phyloP scores from a whole-genome alignment of 2,888 invertebrate genomes.

The Gari tellinella region DNA sequence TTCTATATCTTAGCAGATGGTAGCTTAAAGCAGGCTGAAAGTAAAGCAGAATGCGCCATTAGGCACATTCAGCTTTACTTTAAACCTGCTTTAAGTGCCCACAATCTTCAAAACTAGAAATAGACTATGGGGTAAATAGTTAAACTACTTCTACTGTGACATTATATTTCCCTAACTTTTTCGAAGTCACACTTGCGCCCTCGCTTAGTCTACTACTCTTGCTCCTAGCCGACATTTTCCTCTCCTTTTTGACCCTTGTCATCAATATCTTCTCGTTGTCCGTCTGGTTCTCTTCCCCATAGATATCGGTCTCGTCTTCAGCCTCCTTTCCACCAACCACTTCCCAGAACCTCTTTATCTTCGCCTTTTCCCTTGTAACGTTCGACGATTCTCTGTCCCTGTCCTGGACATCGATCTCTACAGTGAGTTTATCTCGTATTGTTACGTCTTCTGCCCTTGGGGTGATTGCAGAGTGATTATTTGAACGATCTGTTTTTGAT shows the following conservation, averaged over 20 bases:
- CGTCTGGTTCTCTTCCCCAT: constrained; percentile 15
- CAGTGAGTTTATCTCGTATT: constrained; percentile 42
- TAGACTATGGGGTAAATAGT: too few relatives aligned
- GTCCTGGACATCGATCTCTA: constrained; percentile 46
- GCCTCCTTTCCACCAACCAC: constrained; percentile 34
- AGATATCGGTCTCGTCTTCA: constrained; percentile 20
- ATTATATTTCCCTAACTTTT: constrained; percentile 40
- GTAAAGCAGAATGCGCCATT: too few relatives aligned
- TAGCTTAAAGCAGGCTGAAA: too few relatives aligned
- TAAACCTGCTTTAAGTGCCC: too few relatives aligned
- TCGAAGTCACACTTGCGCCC: constrained; percentile 19
- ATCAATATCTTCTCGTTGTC: constrained; percentile 39
- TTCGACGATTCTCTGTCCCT: constrained; percentile 8
- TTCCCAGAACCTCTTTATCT: constrained; percentile 53
- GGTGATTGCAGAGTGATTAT: neutral
- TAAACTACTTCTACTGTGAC: constrained; percentile 35
- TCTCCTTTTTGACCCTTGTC: constrained; percentile 49
- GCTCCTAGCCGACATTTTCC: constrained; percentile 44
- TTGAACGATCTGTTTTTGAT: too few relatives aligned
- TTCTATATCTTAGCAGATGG: too few relatives aligned
- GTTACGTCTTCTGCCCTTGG: constrained; percentile 36
- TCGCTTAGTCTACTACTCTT: constrained; percentile 26
- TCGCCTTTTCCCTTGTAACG: constrained; percentile 34
- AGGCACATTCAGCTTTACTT: too few relatives aligned
- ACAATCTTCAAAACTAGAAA: too few relatives aligned